Evolutionary conservation across 2,797 vertebrate genomes (phyloP).

Genomic region (Erethizon dorsatum): DNA sequence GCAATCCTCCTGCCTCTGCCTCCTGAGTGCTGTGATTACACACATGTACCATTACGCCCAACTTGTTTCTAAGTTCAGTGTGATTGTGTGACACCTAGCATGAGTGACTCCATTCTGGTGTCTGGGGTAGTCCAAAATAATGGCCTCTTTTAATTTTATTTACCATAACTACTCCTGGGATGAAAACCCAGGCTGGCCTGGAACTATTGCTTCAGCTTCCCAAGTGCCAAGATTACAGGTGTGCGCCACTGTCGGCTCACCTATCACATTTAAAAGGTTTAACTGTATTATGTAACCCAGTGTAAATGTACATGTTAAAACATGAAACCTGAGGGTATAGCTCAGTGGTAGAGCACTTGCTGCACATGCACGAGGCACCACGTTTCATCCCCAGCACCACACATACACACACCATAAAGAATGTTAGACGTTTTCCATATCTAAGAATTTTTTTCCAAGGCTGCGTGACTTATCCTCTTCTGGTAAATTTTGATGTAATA

Average conservation of each 20-base stretch:
- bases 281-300: slow-evolving; percentile 12
- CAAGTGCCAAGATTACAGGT: no score
- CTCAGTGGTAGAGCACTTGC: neutral
- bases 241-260: neutral
- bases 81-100: neutral
- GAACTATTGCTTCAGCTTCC: no score
- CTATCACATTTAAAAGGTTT: slow-evolving; percentile 56
- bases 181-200: neutral
- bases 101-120: neutral
- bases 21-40: neutral
- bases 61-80: neutral
- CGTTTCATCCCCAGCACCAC: neutral
- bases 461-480: slow-evolving; percentile 33
- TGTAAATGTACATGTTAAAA: neutral
- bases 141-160: neutral
- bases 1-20: neutral
- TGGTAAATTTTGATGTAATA: slow-evolving; percentile 6
- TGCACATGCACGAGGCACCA: no score
- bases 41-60: neutral
- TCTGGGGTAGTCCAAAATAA: neutral
- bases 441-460: slow-evolving; percentile 23
- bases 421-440: neutral
- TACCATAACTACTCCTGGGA: neutral
- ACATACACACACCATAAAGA: neutral
- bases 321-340: neutral